Evolutionary conservation across 2,888 invertebrate species (phyloP).

Genomic region (Frankliniella fusca): DNA sequence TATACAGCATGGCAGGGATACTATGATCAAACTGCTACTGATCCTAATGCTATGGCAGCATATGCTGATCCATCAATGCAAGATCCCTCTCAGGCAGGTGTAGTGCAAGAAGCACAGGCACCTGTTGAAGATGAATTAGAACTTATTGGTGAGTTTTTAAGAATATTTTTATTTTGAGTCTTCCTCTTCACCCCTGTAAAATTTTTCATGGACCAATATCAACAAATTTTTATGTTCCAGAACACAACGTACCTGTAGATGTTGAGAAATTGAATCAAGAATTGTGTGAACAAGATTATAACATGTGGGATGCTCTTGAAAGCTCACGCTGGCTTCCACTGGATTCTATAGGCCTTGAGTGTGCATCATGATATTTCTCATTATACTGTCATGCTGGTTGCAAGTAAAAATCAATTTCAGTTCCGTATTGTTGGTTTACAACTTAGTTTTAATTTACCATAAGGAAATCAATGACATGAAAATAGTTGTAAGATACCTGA

Average conservation of each 20-base stretch:
- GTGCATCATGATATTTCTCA: not conserved
- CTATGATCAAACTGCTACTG: slow-evolving; percentile 47
- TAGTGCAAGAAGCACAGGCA: slow-evolving; percentile 46
- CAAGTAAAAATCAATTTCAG: too few relatives aligned
- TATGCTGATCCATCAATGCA: not conserved
- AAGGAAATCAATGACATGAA: too few relatives aligned
- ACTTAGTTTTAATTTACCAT: too few relatives aligned
- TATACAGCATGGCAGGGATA: slow-evolving; percentile 78
- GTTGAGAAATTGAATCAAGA: slow-evolving; percentile 73
- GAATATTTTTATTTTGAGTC: not conserved
- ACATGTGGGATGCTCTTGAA: slow-evolving; percentile 76
- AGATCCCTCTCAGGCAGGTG: slow-evolving; percentile 46
- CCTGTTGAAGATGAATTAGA: slow-evolving; percentile 55
- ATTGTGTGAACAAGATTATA: slow-evolving; percentile 67
- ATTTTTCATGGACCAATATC: slow-evolving; percentile 31
- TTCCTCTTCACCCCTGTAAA: not conserved
- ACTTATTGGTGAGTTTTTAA: slow-evolving; percentile 32
- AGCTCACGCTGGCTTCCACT: slow-evolving; percentile 79
- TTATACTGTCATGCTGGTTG: too few relatives aligned
- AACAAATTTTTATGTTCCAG: slow-evolving; percentile 49
- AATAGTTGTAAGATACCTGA: too few relatives aligned
- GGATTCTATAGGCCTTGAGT: slow-evolving; percentile 47
- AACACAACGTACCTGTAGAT: slow-evolving; percentile 70
- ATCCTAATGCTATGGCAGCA: slow-evolving; percentile 23
- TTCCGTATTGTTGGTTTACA: too few relatives aligned